Base-by-base conservation (phyloP, 2,888 invertebrate genomes). In the Thymelicus acteon region DNA sequence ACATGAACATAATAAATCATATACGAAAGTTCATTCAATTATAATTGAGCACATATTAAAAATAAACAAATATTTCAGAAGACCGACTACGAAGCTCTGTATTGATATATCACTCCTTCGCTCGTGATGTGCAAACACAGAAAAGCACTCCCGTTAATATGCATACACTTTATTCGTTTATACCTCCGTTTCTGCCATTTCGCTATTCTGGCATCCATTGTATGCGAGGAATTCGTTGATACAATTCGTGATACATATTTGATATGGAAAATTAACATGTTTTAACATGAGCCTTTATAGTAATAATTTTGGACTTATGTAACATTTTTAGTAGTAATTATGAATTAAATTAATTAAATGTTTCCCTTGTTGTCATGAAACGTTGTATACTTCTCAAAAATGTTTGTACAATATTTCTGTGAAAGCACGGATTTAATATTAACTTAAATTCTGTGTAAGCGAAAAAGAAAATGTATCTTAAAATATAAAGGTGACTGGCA, bases 71-170 rank as follows among this genome's bases (percentile, higher is more conserved):
- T 19, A 52, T 52, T 52, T 52, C 49, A 98, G 95, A 99, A 99
- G 95, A 99, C 99, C 86, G 99, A 99, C 49, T 44, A 99, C 99
- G 83, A 99, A 99, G 67, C 95, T 99, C 54, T 19, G 49, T 52
- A 52, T 52, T 19, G 49, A 52, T 52, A 19, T 52, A 52, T 52
- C 49, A 15, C 49, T 52, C 19, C 49, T 52, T 52, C 19, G 7
- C 49, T 52, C 49, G 49, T 19, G 49, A 52, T 52, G 19, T 52
- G 49, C 15, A 52, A 52, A 52, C 49, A 52, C 49, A 52, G 49
- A 52, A 52, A 52, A 52, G 49, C 49, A 52, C 49, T 52, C 49
- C 7, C 19, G 19, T 52, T 52, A 52, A 52, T 52, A 52, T 19
- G 49, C 49, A 52, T 52, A 52, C 15, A 19, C 15, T 52, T 52